Conservation (phyloP, 2,888 invertebrate genomes). For the Iselma pallidipennis region DNA sequence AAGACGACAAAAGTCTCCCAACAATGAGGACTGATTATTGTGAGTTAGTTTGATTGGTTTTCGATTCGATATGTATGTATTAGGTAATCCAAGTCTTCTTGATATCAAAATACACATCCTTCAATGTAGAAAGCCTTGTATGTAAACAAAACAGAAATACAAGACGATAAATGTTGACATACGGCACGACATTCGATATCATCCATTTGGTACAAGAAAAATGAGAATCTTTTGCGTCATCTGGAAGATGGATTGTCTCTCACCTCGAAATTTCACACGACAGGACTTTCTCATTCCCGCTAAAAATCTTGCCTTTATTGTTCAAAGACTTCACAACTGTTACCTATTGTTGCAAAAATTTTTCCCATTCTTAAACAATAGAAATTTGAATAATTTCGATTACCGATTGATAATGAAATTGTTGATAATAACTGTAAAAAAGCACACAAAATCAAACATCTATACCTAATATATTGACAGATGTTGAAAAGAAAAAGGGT, state of each 20-base stretch:
- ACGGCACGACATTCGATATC: neutral
- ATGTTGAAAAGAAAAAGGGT: constrained; percentile 8
- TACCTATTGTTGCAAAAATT: neutral
- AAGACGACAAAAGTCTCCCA: too few species aligned
- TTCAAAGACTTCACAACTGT: neutral
- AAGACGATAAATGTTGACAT: neutral
- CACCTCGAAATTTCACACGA: neutral
- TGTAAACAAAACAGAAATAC: too few species aligned
- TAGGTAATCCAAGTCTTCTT: too few species aligned
- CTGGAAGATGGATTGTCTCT: neutral
- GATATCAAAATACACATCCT: too few species aligned
- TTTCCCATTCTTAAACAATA: too few species aligned
- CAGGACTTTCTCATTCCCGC: too few species aligned
- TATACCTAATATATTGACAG: constrained; percentile 15
- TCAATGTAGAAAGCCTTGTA: too few species aligned
- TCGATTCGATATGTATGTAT: too few species aligned
- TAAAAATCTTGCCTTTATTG: neutral
- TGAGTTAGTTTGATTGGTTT: too few species aligned
- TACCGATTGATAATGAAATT: neutral
- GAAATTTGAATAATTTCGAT: too few species aligned
- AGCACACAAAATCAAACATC: neutral
- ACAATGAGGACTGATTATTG: too few species aligned
- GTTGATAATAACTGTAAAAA: neutral
- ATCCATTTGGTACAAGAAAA: neutral
- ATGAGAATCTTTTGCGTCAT: neutral